These are phyloP conservation scores for Gymnosoma rotundatum DNA, from an alignment of 2,888 invertebrate species.

Conservation along the genomic window DNA sequence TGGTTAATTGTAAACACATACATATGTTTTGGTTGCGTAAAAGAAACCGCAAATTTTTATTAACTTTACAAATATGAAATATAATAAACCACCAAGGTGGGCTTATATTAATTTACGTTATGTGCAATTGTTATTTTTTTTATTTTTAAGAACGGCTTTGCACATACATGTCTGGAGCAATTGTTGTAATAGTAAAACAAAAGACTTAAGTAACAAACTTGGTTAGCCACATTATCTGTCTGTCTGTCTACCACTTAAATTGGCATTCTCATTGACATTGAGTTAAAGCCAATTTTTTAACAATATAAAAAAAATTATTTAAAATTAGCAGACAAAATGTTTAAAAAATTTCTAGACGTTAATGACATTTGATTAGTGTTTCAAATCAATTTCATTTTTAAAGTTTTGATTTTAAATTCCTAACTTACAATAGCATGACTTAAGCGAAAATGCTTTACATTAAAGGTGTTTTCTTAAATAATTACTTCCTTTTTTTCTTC, in stretches of 20 bases:
- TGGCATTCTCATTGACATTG: conserved; percentile 60
- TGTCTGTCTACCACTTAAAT: conserved; percentile 16
- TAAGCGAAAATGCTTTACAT: too few relatives aligned
- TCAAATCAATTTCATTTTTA: too few relatives aligned
- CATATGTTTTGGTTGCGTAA: conserved; percentile 42
- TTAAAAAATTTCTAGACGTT: conserved; percentile 36
- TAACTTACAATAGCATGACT: too few relatives aligned
- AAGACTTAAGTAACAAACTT: conserved; percentile 59
- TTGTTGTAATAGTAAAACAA: conserved; percentile 8
- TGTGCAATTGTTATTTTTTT: neutral
- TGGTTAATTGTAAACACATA: conserved; percentile 50
- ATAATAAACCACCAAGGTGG: conserved; percentile 55
- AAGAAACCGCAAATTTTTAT: conserved; percentile 60
- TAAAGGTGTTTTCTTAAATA: conserved; percentile 28
- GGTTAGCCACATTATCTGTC: conserved; percentile 12
- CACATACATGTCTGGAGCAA: neutral
- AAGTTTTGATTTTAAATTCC: neutral
- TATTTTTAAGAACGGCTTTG: neutral
- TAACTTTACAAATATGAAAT: conserved; percentile 46
- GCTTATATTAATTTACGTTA: conserved; percentile 35
- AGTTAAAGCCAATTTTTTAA: conserved; percentile 51
- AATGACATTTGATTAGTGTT: neutral
- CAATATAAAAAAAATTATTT: conserved; percentile 59
- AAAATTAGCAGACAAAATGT: conserved; percentile 45
- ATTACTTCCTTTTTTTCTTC: conserved; percentile 39